A percentile compares a stretch with the other conserved stretches of the same genome.
Evolutionary conservation across 92 coral and sea anemone species (phyloP).

Genomic region (Epizoanthus rinbou): DNA sequence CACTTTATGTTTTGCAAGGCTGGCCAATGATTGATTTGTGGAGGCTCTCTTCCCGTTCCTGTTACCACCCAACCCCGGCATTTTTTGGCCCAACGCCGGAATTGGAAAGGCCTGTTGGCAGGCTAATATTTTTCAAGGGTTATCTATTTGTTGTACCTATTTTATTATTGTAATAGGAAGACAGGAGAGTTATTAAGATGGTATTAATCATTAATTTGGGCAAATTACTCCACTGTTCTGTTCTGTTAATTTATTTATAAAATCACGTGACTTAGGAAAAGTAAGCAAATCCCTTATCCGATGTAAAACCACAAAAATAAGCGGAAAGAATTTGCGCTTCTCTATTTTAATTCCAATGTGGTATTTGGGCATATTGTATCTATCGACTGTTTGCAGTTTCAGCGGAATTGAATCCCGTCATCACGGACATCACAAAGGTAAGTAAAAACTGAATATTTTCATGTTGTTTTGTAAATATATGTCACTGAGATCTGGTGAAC

Average conservation of each 20-base stretch:
- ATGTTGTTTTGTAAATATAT: constrained; percentile 19
- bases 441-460: background rate
- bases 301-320: background rate
- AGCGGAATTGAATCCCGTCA: background rate
- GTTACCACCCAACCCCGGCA: too few relatives aligned
- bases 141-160: too few relatives aligned
- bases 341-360: constrained; percentile 19
- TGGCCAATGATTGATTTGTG: too few relatives aligned
- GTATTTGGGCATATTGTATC: constrained; percentile 6
- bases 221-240: background rate
- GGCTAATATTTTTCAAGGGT: too few relatives aligned
- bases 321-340: background rate
- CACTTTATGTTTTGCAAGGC: too few relatives aligned
- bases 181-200: background rate
- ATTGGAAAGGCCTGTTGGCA: too few relatives aligned
- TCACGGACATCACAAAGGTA: constrained; percentile 25
- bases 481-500: background rate
- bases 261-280: constrained; percentile 28
- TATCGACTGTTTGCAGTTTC: constrained; percentile 13
- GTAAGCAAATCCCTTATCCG: background rate
- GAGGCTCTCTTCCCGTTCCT: too few relatives aligned
- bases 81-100: too few relatives aligned
- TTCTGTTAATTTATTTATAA: constrained; percentile 5
- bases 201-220: constrained; percentile 1
- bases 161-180: too few relatives aligned